Evolutionary conservation across 2,797 vertebrate species (phyloP).

Genomic region (Sarcophilus harrisii): DNA sequence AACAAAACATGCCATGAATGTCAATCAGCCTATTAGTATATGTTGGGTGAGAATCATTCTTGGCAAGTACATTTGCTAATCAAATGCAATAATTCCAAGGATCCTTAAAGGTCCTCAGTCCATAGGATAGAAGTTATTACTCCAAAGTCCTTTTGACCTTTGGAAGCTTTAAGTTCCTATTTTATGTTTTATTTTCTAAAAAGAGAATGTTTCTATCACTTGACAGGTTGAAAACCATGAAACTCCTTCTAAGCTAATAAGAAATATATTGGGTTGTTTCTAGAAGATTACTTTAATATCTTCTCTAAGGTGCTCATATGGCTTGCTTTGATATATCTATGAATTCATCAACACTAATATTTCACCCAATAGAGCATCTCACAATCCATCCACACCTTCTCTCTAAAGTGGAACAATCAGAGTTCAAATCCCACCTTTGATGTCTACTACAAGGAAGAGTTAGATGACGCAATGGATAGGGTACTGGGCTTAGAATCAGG

Average conservation of each 20-base stretch:
- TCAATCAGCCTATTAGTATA: neutral
- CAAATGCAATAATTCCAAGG: neutral
- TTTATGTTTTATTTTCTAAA: neutral
- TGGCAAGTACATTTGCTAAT: neutral
- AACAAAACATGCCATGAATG: neutral
- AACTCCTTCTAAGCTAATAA: slow-evolving; percentile 41
- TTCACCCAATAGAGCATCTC: neutral
- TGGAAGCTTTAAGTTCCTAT: neutral
- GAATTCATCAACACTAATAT: neutral
- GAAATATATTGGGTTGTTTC: neutral
- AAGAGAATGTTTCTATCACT: slow-evolving; percentile 16
- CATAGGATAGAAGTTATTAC: neutral
- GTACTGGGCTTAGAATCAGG: no score
- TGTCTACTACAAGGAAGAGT: neutral
- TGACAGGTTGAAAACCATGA: neutral
- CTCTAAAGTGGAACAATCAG: neutral
- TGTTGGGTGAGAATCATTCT: neutral
- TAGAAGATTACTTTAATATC: slow-evolving; percentile 25
- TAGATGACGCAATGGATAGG: neutral
- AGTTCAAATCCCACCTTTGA: neutral
- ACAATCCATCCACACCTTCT: neutral
- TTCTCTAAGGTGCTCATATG: slow-evolving; percentile 27
- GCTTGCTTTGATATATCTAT: neutral
- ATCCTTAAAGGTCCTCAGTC: neutral
- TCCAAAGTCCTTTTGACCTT: neutral